Conservation (phyloP, 2,888 invertebrate genomes). For the Drosophila suboccidentalis region DNA sequence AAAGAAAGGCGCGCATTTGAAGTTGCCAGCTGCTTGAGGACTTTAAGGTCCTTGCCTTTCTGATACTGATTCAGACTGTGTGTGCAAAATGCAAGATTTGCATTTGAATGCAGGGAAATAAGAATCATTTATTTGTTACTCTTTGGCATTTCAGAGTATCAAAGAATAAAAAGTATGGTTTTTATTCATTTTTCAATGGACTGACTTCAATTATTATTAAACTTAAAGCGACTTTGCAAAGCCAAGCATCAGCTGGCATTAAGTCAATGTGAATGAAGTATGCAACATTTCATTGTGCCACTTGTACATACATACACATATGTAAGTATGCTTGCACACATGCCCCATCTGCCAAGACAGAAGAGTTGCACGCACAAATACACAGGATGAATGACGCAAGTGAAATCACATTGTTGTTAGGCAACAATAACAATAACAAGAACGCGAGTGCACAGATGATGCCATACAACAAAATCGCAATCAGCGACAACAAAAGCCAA, state of each 20-base stretch:
- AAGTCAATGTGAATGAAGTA: conserved; percentile 2
- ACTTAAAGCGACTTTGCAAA: neutral
- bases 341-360: neutral
- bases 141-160: neutral
- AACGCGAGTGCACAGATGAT: conserved; percentile 19
- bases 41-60: conserved; percentile 36
- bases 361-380: conserved; percentile 32
- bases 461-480: conserved; percentile 46
- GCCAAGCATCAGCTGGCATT: conserved; percentile 6
- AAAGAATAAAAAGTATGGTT: neutral
- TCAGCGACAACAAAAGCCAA: conserved; percentile 52
- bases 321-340: neutral
- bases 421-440: conserved; percentile 44
- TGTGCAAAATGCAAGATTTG: neutral
- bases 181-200: neutral
- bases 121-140: neutral
- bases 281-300: conserved; percentile 22
- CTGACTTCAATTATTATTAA: neutral
- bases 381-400: conserved; percentile 16
- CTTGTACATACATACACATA: neutral
- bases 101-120: neutral
- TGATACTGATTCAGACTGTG: neutral
- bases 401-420: conserved; percentile 45
- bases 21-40: conserved; percentile 26
- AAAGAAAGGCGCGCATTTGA: conserved; percentile 38